Evolutionary conservation across 2,888 invertebrate genomes (phyloP).

Genomic region (Brenthis hecate): DNA sequence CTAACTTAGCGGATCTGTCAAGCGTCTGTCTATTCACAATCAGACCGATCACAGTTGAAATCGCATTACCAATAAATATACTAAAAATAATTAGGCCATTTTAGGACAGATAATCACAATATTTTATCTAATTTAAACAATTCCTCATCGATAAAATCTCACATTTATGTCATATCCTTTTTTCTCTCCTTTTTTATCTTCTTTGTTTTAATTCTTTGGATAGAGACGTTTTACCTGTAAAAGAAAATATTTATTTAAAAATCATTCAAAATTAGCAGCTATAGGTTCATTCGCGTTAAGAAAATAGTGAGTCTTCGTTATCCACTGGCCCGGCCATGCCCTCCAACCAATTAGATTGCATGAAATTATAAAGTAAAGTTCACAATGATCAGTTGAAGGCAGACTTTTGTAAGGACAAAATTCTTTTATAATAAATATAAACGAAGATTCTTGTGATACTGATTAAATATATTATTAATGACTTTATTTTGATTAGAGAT

Average conservation of each 20-base stretch:
- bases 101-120: conserved; percentile 81
- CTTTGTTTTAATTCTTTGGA: conserved; percentile 68
- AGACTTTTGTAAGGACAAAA: too few relatives aligned
- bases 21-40: conserved; percentile 43
- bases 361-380: too few relatives aligned
- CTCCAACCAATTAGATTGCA: too few relatives aligned
- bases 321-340: too few relatives aligned
- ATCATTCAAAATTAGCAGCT: background rate
- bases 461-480: too few relatives aligned
- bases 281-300: too few relatives aligned
- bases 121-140: conserved; percentile 68
- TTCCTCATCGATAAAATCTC: conserved; percentile 56
- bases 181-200: conserved; percentile 51
- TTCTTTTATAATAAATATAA: too few relatives aligned
- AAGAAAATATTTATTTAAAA: background rate
- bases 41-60: conserved; percentile 71
- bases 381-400: too few relatives aligned
- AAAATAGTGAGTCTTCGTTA: too few relatives aligned
- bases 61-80: conserved; percentile 74
- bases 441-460: too few relatives aligned
- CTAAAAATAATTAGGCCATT: conserved; percentile 81
- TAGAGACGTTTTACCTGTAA: conserved; percentile 49
- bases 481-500: too few relatives aligned
- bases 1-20: conserved; percentile 41
- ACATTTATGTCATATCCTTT: conserved; percentile 50